A percentile compares a stretch with the other conserved stretches of the same genome.
phyloP scores from a whole-genome alignment of 2,113 vertebrate species.

The Crotalus viridis region DNA sequence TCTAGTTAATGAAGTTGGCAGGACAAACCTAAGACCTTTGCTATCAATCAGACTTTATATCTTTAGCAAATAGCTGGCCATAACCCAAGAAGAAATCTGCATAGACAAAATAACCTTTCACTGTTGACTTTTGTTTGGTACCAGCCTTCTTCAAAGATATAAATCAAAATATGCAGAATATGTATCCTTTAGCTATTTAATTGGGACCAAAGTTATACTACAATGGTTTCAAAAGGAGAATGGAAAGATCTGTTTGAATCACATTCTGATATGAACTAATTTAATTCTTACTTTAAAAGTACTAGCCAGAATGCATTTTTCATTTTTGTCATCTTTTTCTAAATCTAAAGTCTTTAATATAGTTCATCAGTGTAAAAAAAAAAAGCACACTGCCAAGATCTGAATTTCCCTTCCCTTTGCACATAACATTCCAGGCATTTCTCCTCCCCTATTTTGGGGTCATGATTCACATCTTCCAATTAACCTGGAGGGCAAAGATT shows the following conservation, averaged over 20 bases:
- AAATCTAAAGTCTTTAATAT: neutral
- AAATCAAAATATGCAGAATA: neutral
- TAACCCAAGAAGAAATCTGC: neutral
- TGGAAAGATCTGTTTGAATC: neutral
- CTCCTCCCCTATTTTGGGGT: too few relatives aligned
- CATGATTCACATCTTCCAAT: too few relatives aligned
- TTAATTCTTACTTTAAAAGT: neutral
- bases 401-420: too few relatives aligned
- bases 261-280: neutral
- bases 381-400: neutral
- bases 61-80: neutral
- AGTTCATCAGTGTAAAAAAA: neutral
- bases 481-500: too few relatives aligned
- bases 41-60: slow-evolving; percentile 13
- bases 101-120: neutral
- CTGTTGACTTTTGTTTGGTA: neutral
- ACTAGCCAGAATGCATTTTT: neutral
- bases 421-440: too few relatives aligned
- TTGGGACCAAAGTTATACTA: neutral
- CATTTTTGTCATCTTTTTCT: neutral
- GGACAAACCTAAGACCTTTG: neutral
- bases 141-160: neutral
- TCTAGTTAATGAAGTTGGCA: neutral
- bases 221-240: neutral
- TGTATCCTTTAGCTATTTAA: neutral